These are phyloP conservation scores for Pseudocheirus occidentalis DNA, from an alignment of 2,797 vertebrate genomes.

Conservation along the genomic window DNA sequence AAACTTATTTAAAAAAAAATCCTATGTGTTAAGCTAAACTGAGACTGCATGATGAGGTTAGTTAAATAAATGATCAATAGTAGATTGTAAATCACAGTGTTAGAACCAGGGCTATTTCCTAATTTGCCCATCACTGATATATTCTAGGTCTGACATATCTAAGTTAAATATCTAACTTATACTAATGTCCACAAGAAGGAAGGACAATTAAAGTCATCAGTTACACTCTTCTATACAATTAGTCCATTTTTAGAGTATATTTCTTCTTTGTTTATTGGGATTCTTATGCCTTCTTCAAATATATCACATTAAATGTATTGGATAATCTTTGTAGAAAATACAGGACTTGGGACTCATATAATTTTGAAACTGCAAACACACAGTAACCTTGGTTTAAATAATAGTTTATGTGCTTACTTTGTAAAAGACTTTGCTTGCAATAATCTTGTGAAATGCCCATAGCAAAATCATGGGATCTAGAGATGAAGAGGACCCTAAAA, in stretches of 20 bases:
- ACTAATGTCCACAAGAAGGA: not conserved
- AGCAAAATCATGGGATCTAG: not conserved
- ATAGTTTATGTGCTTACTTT: not conserved
- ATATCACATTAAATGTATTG: constrained; percentile 19
- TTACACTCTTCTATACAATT: not conserved
- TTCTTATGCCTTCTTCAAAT: not conserved
- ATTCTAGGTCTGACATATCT: not conserved
- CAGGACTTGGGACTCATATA: constrained; percentile 49
- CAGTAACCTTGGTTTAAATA: constrained; percentile 44
- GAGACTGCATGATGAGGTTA: not conserved
- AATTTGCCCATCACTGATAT: not conserved
- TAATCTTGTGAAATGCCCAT: not conserved
- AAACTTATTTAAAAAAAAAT: not conserved
- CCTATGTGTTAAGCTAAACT: not conserved
- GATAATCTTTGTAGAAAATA: constrained; percentile 49
- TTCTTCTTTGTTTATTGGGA: not conserved
- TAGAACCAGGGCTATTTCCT: not conserved
- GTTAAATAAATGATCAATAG: not conserved
- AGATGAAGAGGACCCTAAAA: not conserved
- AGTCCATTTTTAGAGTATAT: not conserved
- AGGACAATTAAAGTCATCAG: not conserved
- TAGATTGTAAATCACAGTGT: not conserved
- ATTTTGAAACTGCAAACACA: constrained; percentile 61
- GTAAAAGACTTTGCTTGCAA: not conserved
- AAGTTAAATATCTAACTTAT: not conserved